phyloP scores from a whole-genome alignment of 1,140 invertebrate species.

The Leptinotarsa undecemlineata region DNA sequence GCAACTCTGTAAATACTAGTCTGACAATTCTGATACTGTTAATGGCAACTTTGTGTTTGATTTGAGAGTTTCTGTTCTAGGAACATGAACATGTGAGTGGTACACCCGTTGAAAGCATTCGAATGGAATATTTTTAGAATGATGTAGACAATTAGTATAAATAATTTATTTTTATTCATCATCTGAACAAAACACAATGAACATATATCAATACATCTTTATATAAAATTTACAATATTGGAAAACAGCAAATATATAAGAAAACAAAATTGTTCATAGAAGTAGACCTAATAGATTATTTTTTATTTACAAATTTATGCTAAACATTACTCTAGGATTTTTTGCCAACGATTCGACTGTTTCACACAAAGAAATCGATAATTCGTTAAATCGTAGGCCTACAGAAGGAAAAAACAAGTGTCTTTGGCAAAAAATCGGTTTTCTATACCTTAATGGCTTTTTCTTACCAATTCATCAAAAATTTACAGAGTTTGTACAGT shows the following conservation, averaged over 20 bases:
- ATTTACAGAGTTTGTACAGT: slow-evolving; percentile 6
- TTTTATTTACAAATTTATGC: slow-evolving; percentile 18
- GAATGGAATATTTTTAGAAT: background rate
- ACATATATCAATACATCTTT: slow-evolving; percentile 15
- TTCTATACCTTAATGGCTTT: background rate
- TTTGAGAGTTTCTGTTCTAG: too few relatives aligned
- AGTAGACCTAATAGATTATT: slow-evolving; percentile 6
- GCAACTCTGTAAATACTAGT: background rate
- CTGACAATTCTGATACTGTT: background rate
- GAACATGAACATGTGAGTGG: too few relatives aligned
- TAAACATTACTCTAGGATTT: slow-evolving; percentile 1
- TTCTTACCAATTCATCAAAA: background rate
- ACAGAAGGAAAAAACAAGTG: background rate
- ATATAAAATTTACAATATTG: slow-evolving; percentile 22
- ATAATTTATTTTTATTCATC: slow-evolving; percentile 16
- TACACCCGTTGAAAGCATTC: background rate
- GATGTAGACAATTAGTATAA: background rate
- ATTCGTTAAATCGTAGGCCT: background rate
- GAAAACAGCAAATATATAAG: slow-evolving; percentile 11
- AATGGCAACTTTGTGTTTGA: too few relatives aligned
- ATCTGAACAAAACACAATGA: slow-evolving; percentile 19
- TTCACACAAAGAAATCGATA: background rate
- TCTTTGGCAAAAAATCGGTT: background rate
- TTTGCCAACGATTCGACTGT: background rate
- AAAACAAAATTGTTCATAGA: slow-evolving; percentile 1